Evolutionary conservation across 2,113 vertebrate species (phyloP).

Genomic region (Alosa alosa): DNA sequence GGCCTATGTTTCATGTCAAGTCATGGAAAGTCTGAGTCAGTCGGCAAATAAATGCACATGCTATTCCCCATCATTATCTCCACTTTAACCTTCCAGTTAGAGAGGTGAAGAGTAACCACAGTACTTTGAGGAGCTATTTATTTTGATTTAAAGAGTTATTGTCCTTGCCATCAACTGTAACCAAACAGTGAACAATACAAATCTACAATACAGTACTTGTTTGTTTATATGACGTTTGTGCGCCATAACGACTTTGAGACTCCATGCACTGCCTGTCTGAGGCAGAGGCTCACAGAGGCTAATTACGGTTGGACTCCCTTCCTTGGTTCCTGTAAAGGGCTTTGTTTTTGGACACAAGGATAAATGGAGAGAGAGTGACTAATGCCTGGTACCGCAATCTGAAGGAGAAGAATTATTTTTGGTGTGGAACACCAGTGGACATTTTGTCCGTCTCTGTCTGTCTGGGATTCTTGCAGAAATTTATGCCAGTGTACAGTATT

Average conservation of each 20-base stretch:
- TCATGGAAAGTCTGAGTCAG: neutral
- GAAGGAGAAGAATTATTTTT: neutral
- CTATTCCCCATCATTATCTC: neutral
- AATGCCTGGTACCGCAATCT: neutral
- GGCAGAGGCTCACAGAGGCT: neutral
- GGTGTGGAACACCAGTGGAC: neutral
- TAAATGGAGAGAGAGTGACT: neutral
- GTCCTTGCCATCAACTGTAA: too few species aligned
- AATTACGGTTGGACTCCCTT: neutral
- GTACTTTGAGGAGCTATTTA: too few species aligned
- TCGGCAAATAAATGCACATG: neutral
- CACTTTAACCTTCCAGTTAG: neutral
- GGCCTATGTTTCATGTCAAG: neutral
- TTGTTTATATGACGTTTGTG: neutral
- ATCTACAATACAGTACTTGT: too few species aligned
- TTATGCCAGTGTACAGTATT: neutral
- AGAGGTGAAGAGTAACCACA: neutral
- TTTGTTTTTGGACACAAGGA: neutral
- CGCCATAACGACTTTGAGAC: neutral
- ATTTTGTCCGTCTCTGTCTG: slow-evolving; percentile 4
- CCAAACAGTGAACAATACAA: too few species aligned
- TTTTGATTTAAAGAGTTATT: too few species aligned
- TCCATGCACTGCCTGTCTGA: neutral
- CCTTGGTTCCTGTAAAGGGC: neutral
- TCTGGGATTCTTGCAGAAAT: neutral